Base-by-base conservation (phyloP, 92 coral and sea anemone genomes). In the Pocillopora meandrina region DNA sequence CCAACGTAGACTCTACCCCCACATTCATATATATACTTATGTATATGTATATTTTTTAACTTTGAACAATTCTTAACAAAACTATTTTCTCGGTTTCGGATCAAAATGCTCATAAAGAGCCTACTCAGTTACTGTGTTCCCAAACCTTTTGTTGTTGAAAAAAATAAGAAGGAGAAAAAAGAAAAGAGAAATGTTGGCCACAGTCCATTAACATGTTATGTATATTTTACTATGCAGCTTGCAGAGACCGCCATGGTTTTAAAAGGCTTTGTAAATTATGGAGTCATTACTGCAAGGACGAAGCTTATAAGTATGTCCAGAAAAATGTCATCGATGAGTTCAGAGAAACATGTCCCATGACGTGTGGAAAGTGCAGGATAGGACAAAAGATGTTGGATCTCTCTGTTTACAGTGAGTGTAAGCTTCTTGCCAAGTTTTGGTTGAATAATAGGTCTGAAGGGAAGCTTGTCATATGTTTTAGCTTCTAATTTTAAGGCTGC, bases 321-420 rank as follows among this genome's bases (percentile, higher is more conserved):
- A 73, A 60, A 82, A 61, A 56, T 33, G 63, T 82, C 36, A 36
- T 82, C 33, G 85, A 82, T 15, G 58, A 23, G 21, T 82, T 72
- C 69, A 59, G 85, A 56, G 57, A 72, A 3, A 71, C 13, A 56
- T 82, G 85, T 9, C 85, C 85, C 5, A 64, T 70, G 56, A 34
- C 77, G 19, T 82, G 78, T 21, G 71, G 78, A 4, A 42, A 21
- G 19, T 82, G 85, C 20, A 71, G 47, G 47, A 16, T 20, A 18
- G 85, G 85, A 2, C 67, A 82, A 10, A 82, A 10, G 18, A 82
- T 17, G 71, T 47, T 82, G 23, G 85, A 82, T 20, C 1, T 73
- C 52, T 73, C 77, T 18, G 31, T 73, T 47, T 56, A 56, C 31
- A 73, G 77, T 49, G 49, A 72, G 77, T 73, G 20, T 73, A 8